Evolutionary conservation across 2,888 invertebrate species (phyloP).

Genomic region (Scaptomyza tumidula): DNA sequence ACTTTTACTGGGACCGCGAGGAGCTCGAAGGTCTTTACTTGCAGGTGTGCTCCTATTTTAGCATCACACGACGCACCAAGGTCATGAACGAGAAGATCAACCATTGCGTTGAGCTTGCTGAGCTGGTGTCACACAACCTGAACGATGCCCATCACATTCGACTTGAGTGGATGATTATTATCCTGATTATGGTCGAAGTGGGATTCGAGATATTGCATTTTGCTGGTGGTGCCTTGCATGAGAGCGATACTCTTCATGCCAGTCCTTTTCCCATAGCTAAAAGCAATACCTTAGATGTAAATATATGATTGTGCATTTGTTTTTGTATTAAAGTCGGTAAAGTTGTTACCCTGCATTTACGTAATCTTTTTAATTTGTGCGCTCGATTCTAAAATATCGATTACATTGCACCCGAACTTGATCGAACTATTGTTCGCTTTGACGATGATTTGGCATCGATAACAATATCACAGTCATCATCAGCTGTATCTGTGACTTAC

Average conservation of each 20-base stretch:
- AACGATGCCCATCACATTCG: conserved; percentile 96
- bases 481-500: conserved; percentile 56
- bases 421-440: background rate
- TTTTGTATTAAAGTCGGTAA: conserved; percentile 26
- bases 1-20: conserved; percentile 99
- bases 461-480: conserved; percentile 1
- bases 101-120: conserved; percentile 96
- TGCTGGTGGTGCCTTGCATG: conserved; percentile 72
- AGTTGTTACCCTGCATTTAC: conserved; percentile 8
- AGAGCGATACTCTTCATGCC: conserved; percentile 16
- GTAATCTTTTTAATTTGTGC: conserved; percentile 9
- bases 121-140: conserved; percentile 94
- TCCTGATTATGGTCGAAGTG: conserved; percentile 97
- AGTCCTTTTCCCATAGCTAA: conserved; percentile 31
- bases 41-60: conserved; percentile 92
- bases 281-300: conserved; percentile 22
- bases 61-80: conserved; percentile 93
- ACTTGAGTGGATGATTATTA: conserved; percentile 98
- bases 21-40: conserved; percentile 93
- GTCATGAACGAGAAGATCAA: conserved; percentile 97
- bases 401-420: background rate
- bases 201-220: conserved; percentile 93
- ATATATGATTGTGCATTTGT: conserved; percentile 5
- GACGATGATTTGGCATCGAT: background rate
- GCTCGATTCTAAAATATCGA: conserved; percentile 14